phyloP scores from a whole-genome alignment of 2,113 vertebrate species.

The Gopherus evgoodei region DNA sequence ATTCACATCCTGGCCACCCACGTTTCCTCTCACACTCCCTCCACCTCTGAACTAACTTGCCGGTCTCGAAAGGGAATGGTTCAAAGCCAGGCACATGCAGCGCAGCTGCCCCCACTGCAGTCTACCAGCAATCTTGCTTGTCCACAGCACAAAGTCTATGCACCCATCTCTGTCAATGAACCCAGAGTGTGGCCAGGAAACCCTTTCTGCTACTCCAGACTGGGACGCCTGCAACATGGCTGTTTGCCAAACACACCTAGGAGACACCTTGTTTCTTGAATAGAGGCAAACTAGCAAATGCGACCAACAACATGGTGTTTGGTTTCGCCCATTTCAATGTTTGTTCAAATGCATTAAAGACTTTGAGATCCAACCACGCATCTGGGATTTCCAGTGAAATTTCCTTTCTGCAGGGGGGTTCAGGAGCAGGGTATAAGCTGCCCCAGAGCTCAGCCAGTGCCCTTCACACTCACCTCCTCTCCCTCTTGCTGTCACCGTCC shows the following conservation, averaged over 20 bases:
- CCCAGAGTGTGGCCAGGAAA: neutral
- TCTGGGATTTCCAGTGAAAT: neutral
- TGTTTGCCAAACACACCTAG: neutral
- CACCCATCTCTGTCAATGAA: neutral
- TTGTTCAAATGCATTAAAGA: neutral
- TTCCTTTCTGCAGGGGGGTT: neutral
- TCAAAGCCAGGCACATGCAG: neutral
- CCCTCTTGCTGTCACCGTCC: neutral
- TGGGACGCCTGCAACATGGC: neutral
- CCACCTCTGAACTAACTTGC: neutral
- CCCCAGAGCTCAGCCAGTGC: neutral
- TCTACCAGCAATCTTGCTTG: neutral
- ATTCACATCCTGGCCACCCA: neutral
- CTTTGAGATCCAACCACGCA: neutral
- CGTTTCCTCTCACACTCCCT: neutral
- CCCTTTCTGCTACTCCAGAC: fast-evolving
- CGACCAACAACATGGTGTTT: neutral
- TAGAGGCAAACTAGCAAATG: neutral
- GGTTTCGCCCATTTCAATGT: neutral
- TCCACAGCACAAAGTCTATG: neutral
- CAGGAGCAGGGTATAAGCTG: neutral
- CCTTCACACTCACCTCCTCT: neutral
- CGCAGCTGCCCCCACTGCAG: neutral
- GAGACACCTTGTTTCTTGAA: neutral
- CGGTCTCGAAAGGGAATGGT: neutral